Evolutionary conservation across 2,888 invertebrate species (phyloP).

Genomic region (Timema podura): DNA sequence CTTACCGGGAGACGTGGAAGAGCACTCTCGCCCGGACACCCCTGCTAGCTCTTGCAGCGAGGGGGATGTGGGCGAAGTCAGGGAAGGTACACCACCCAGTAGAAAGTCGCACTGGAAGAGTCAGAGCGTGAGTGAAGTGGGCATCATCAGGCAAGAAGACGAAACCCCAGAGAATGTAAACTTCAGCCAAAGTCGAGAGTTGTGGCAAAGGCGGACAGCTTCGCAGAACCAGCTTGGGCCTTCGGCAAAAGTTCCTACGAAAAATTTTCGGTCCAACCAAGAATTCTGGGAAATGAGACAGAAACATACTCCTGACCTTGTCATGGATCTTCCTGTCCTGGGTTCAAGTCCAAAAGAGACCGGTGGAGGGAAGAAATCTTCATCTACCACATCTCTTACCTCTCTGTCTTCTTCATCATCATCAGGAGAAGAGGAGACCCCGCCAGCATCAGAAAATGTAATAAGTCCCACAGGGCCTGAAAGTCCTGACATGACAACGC

Average conservation of each 20-base stretch:
- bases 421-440: constrained; percentile 34
- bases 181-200: constrained; percentile 52
- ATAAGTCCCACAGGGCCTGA: constrained; percentile 45
- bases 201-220: constrained; percentile 59
- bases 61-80: constrained; percentile 16
- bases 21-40: constrained; percentile 26
- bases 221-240: constrained; percentile 46
- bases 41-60: constrained; percentile 28
- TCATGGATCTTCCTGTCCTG: constrained; percentile 72
- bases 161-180: constrained; percentile 40
- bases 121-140: constrained; percentile 44
- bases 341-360: constrained; percentile 44
- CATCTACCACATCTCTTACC: constrained; percentile 24
- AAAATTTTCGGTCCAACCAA: constrained; percentile 35
- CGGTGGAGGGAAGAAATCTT: constrained; percentile 36
- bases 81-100: background rate
- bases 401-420: constrained; percentile 26
- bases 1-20: constrained; percentile 30
- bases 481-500: constrained; percentile 67
- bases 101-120: constrained; percentile 45
- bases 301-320: constrained; percentile 71
- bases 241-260: constrained; percentile 32
- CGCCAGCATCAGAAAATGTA: constrained; percentile 21
- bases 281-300: constrained; percentile 49
- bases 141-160: constrained; percentile 39